Percentiles rank a stretch among this genome's conserved stretches.
Evolutionary conservation across 2,113 vertebrate species (phyloP).

Genomic region (Phyllostomus discolor): DNA sequence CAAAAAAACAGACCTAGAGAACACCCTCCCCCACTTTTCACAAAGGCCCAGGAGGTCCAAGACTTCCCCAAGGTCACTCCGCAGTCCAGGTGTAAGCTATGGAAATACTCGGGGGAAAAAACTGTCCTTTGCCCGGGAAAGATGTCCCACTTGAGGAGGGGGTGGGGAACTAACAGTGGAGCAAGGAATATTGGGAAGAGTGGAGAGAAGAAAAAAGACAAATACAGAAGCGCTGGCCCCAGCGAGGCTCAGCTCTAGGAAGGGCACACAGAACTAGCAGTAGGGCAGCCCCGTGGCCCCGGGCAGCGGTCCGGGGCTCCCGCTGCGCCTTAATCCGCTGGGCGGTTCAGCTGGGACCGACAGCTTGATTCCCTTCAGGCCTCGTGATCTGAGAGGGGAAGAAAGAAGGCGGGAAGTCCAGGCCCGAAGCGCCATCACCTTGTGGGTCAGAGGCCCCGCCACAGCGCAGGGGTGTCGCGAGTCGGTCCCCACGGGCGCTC

Average conservation of each 20-base stretch:
- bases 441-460: not conserved
- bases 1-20: not conserved
- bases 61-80: constrained; percentile 16
- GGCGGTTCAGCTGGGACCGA: not conserved
- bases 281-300: fast-evolving
- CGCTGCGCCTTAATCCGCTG: not conserved
- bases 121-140: not conserved
- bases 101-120: not conserved
- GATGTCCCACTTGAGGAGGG: not conserved
- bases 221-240: not conserved
- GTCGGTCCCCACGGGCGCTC: not conserved
- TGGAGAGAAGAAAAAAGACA: not conserved
- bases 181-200: not conserved
- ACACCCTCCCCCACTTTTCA: not conserved
- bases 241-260: not conserved
- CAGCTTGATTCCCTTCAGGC: not conserved
- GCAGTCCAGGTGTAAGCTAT: not conserved
- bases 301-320: too few species aligned
- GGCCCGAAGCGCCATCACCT: not conserved
- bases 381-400: not conserved
- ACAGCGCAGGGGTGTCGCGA: not conserved
- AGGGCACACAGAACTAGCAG: not conserved
- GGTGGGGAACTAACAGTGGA: not conserved
- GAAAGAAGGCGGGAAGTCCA: not conserved
- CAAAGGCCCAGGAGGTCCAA: not conserved